Evolutionary conservation across 1,140 invertebrate species (phyloP).

Genomic region (Camponotus pennsylvanicus): DNA sequence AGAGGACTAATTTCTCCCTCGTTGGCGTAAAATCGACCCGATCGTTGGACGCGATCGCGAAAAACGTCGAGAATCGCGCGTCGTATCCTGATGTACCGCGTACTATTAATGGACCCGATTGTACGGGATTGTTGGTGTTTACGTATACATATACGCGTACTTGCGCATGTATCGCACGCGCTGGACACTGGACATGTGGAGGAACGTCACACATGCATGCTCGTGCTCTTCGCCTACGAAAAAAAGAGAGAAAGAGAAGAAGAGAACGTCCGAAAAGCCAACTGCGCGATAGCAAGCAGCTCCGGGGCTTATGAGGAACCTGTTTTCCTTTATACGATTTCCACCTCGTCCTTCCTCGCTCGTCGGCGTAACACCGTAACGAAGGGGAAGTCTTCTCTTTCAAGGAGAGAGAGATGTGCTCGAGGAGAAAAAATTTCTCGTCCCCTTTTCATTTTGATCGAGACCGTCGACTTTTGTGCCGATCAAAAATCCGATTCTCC

Average conservation of each 20-base stretch:
- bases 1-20: not conserved
- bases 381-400: constrained; percentile 35
- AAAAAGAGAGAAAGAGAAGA: not conserved
- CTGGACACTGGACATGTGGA: not conserved
- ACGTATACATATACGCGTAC: not conserved
- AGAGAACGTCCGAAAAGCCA: constrained; percentile 40
- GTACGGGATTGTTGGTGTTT: not conserved
- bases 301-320: constrained; percentile 68
- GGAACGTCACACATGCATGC: not conserved
- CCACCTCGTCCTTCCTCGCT: constrained; percentile 34
- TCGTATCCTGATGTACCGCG: not conserved
- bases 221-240: not conserved
- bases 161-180: not conserved
- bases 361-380: constrained; percentile 36
- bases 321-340: constrained; percentile 70
- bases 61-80: not conserved
- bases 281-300: constrained; percentile 28
- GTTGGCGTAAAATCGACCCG: not conserved
- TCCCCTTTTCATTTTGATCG: constrained; percentile 37
- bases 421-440: constrained; percentile 23
- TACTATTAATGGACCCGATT: not conserved
- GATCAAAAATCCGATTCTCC: constrained; percentile 41
- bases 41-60: not conserved
- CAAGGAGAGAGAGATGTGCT: not conserved
- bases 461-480: constrained; percentile 47